phyloP scores from a whole-genome alignment of 37 sponge, comb jelly and placozoan genomes.

The Geodia barretti region DNA sequence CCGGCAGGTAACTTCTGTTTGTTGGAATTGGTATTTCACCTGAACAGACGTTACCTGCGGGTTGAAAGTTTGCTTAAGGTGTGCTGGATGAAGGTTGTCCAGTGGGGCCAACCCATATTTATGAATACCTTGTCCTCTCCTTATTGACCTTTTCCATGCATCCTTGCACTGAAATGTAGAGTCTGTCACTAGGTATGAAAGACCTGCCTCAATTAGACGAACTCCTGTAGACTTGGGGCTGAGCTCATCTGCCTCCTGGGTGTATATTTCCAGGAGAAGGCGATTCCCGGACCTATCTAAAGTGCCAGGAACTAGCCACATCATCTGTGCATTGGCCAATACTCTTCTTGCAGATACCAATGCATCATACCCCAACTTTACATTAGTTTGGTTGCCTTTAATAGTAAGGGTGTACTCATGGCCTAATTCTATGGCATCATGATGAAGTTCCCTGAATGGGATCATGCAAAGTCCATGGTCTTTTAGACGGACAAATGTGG shows the following conservation, averaged over 20 bases:
- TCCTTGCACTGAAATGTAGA: not conserved
- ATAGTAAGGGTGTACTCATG: not conserved
- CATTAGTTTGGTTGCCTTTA: not conserved
- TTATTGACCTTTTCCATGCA: not conserved
- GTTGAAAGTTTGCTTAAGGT: not conserved
- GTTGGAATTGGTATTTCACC: not conserved
- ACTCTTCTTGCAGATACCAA: not conserved
- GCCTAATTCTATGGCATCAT: not conserved
- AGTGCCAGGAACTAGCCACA: not conserved
- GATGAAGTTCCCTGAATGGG: not conserved
- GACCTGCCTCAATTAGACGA: not conserved
- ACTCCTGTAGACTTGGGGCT: not conserved
- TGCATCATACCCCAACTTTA: not conserved
- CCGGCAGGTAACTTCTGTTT: not conserved
- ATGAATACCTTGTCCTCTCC: not conserved
- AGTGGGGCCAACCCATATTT: not conserved
- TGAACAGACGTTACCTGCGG: not conserved
- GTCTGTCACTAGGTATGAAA: not conserved
- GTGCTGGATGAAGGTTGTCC: not conserved
- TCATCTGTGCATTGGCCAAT: not conserved
- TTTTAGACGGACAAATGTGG: not conserved
- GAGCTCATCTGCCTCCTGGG: not conserved
- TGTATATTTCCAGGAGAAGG: not conserved
- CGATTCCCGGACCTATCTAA: not conserved
- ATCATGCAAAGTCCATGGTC: not conserved